phyloP scores from a whole-genome alignment of 2,797 vertebrate genomes.

The Eptatretus atami region DNA sequence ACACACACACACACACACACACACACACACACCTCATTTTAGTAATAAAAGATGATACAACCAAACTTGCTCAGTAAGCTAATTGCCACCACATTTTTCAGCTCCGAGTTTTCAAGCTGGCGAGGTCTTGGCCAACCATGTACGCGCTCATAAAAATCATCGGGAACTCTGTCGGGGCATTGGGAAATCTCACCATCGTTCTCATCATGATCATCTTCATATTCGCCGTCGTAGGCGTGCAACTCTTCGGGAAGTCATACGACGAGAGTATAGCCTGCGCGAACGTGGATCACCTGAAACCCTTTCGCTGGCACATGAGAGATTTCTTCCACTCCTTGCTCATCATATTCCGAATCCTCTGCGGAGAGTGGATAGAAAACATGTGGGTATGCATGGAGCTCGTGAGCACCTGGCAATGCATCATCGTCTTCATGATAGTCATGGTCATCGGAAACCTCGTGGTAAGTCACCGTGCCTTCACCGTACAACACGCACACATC shows the following conservation, averaged over 20 bases:
- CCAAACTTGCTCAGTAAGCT: too few relatives aligned
- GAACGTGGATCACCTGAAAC: neutral
- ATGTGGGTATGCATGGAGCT: conserved; percentile 4
- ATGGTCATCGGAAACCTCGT: conserved; percentile 1
- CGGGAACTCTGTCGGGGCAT: conserved; percentile 1
- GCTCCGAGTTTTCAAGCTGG: conserved; percentile 2
- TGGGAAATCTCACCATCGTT: conserved; percentile 1
- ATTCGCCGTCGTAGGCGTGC: conserved; percentile 3
- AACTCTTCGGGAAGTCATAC: neutral
- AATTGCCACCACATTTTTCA: neutral
- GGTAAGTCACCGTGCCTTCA: neutral
- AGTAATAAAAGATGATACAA: too few relatives aligned
- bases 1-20: too few relatives aligned
- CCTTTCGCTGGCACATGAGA: neutral
- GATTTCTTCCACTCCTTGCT: conserved; percentile 4
- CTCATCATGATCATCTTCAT: conserved; percentile 4
- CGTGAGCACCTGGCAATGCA: neutral
- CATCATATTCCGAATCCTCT: conserved; percentile 4
- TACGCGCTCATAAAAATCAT: conserved; percentile 4
- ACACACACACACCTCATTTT: too few relatives aligned
- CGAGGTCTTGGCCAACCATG: conserved; percentile 4
- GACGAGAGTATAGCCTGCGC: neutral
- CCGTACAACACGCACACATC: too few relatives aligned
- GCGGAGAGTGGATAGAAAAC: conserved; percentile 5
- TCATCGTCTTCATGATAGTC: conserved; percentile 1